These are phyloP conservation scores for Meloidogyne exigua DNA, from an alignment of 1,140 invertebrate genomes.

Conservation along the genomic window DNA sequence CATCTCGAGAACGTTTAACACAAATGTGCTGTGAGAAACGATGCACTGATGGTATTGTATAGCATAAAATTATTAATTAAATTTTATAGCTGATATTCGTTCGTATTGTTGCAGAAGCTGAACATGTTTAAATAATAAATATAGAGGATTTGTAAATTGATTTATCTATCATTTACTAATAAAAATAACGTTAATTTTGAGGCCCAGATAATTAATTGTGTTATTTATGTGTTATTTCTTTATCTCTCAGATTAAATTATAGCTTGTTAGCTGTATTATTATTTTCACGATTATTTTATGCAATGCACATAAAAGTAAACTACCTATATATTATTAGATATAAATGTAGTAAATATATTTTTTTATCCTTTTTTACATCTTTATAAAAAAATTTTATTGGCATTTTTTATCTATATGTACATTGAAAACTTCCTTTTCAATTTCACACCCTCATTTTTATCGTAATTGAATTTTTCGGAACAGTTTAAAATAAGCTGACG, in stretches of 20 bases:
- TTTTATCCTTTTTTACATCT: too few relatives aligned
- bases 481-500: neutral
- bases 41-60: constrained; percentile 8
- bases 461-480: neutral
- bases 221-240: too few relatives aligned
- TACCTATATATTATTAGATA: too few relatives aligned
- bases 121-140: neutral
- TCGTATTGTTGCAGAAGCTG: neutral
- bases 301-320: too few relatives aligned
- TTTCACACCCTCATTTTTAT: neutral
- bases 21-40: constrained; percentile 26
- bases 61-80: neutral
- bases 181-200: neutral
- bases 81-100: constrained; percentile 8
- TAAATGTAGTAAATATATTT: too few relatives aligned
- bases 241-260: too few relatives aligned
- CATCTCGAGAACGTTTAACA: constrained; percentile 19
- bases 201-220: neutral
- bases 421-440: neutral
- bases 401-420: too few relatives aligned
- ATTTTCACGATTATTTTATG: too few relatives aligned
- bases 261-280: too few relatives aligned
- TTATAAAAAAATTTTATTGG: too few relatives aligned
- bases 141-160: too few relatives aligned
- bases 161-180: too few relatives aligned